Conservation (phyloP, 2,888 invertebrate species). For the Dysmachus trigonus region DNA sequence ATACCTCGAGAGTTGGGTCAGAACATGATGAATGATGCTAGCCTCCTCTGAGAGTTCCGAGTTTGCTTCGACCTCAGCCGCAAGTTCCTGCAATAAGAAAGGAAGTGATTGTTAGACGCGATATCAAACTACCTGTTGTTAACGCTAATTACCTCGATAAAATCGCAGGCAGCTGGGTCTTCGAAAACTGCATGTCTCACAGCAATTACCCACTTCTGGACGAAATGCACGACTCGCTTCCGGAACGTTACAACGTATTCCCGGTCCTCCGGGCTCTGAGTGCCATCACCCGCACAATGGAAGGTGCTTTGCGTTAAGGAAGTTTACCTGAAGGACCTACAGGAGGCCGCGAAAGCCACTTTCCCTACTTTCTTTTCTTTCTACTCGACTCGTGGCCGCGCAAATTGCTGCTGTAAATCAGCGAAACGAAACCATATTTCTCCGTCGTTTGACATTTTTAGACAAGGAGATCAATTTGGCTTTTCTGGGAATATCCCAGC, state of each 20-base stretch:
- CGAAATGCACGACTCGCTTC: constrained; percentile 79
- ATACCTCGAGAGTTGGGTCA: constrained; percentile 71
- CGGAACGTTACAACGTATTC: constrained; percentile 76
- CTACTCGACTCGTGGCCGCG: background rate
- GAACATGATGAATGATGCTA: constrained; percentile 74
- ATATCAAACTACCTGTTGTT: background rate
- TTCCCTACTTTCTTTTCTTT: background rate
- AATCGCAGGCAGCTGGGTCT: constrained; percentile 75
- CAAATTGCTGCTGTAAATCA: background rate
- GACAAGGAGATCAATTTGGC: background rate
- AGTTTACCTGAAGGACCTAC: constrained; percentile 47
- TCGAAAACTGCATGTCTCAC: constrained; percentile 79
- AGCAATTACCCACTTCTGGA: constrained; percentile 78
- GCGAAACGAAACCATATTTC: background rate
- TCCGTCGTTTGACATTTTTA: background rate
- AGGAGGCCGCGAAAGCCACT: background rate
- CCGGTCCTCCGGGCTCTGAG: constrained; percentile 69
- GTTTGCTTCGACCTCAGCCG: constrained; percentile 75
- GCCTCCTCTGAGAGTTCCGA: constrained; percentile 73
- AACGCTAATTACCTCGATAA: constrained; percentile 71
- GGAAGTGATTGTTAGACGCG: background rate
- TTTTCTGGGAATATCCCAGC: background rate
- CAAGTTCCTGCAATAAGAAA: constrained; percentile 68
- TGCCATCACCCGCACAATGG: constrained; percentile 65
- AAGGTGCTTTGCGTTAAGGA: constrained; percentile 68